A percentile compares a stretch with the other conserved stretches of the same genome.
Evolutionary conservation across 2,113 vertebrate species (phyloP).

Genomic region (Paracanthobrama guichenoti): DNA sequence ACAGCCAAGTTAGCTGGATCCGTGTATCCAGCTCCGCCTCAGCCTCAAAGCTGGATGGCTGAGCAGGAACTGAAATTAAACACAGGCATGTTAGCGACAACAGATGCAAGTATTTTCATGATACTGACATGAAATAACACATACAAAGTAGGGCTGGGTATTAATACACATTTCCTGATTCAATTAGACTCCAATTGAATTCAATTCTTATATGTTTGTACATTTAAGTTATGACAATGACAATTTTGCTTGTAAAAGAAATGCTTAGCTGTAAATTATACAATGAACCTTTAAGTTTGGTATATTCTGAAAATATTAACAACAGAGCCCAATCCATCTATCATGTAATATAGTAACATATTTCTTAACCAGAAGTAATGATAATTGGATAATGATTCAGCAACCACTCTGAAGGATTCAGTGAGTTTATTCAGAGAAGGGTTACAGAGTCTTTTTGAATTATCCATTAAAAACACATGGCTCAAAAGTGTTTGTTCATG

Average conservation of each 20-base stretch:
- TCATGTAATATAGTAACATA: neutral
- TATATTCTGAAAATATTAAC: too few species aligned
- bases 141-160: neutral
- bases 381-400: neutral
- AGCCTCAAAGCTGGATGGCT: constrained; percentile 87
- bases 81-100: neutral
- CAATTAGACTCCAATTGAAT: neutral
- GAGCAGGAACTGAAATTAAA: constrained; percentile 79
- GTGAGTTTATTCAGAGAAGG: too few species aligned
- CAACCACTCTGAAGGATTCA: neutral
- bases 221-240: neutral
- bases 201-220: neutral
- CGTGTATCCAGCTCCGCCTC: constrained; percentile 90
- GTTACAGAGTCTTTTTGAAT: neutral
- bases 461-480: neutral
- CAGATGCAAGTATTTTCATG: neutral
- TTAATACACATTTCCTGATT: neutral
- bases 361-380: neutral
- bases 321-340: too few species aligned
- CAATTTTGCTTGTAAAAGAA: neutral
- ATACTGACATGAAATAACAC: neutral
- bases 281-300: neutral
- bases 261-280: neutral
- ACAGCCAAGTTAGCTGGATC: constrained; percentile 89
- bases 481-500: neutral